phyloP scores from a whole-genome alignment of 2,797 vertebrate genomes.

The Pangasius mekongensis region DNA sequence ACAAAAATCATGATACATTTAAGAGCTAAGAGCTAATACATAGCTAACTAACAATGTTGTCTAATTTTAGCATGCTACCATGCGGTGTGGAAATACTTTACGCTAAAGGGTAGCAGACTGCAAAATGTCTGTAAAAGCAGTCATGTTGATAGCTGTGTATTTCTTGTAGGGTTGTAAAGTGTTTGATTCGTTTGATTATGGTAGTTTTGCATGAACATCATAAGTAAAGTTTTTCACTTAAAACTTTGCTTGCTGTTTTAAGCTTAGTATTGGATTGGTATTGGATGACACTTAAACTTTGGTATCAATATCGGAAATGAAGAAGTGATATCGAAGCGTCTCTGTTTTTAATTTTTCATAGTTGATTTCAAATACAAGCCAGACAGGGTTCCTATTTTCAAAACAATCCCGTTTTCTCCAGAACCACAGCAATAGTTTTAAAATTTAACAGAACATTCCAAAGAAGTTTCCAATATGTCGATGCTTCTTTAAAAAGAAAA shows the following conservation, averaged over 20 bases:
- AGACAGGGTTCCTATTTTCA: background rate
- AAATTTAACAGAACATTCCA: background rate
- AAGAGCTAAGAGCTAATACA: background rate
- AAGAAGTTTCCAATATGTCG: background rate
- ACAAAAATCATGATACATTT: background rate
- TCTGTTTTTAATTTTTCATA: background rate
- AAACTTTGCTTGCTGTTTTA: background rate
- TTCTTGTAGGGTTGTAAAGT: background rate
- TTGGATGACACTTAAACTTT: background rate
- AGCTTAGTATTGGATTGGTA: background rate
- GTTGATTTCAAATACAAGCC: background rate
- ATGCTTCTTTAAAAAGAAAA: background rate
- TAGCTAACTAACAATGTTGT: background rate
- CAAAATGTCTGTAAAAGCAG: background rate
- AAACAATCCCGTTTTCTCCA: background rate
- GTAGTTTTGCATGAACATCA: background rate
- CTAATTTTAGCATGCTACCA: background rate
- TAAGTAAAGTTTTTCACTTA: background rate
- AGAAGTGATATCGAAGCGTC: background rate
- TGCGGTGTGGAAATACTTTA: background rate
- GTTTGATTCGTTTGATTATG: background rate
- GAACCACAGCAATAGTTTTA: background rate
- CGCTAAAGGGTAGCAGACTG: background rate
- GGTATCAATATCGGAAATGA: background rate
- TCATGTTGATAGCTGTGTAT: background rate